phyloP scores from a whole-genome alignment of 1,140 invertebrate genomes.

The Eumeta japonica region DNA sequence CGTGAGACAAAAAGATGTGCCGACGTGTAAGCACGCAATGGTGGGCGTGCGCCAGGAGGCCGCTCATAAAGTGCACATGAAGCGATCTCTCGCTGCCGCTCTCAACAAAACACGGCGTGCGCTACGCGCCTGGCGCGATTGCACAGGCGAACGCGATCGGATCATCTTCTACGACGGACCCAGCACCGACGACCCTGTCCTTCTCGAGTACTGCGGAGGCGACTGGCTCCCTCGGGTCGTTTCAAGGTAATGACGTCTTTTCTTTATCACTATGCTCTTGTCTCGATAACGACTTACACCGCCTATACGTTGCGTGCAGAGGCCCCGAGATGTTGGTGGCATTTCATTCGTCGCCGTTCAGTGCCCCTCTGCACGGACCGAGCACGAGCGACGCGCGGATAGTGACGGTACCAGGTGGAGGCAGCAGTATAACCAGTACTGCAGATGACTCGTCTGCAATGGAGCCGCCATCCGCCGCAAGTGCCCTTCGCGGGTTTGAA shows the following conservation, averaged over 20 bases:
- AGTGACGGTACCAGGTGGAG: too few species aligned
- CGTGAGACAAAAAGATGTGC: conserved; percentile 76
- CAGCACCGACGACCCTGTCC: conserved; percentile 73
- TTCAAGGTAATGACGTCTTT: too few species aligned
- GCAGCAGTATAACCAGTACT: too few species aligned
- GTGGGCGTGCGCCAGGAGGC: conserved; percentile 75
- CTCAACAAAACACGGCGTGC: conserved; percentile 68
- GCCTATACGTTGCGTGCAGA: conserved; percentile 52
- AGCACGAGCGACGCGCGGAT: too few species aligned
- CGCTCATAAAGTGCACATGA: conserved; percentile 71
- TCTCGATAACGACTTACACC: too few species aligned
- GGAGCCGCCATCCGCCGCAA: conserved; percentile 44
- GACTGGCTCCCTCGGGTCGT: conserved; percentile 75
- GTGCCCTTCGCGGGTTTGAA: conserved; percentile 73
- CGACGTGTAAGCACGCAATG: conserved; percentile 86
- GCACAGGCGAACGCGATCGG: conserved; percentile 76
- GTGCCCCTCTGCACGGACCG: conserved; percentile 70
- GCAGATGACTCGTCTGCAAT: conserved; percentile 22
- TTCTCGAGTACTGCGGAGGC: conserved; percentile 85
- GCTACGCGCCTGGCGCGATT: conserved; percentile 78
- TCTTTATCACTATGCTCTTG: too few species aligned
- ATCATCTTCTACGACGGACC: conserved; percentile 85
- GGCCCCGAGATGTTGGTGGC: conserved; percentile 83
- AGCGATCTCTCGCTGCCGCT: conserved; percentile 62
- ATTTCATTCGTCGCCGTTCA: conserved; percentile 76